A percentile compares a stretch with the other conserved stretches of the same genome.
These are phyloP conservation scores for Leptinotarsa juncta DNA, from an alignment of 2,888 invertebrate genomes.

Conservation along the genomic window DNA sequence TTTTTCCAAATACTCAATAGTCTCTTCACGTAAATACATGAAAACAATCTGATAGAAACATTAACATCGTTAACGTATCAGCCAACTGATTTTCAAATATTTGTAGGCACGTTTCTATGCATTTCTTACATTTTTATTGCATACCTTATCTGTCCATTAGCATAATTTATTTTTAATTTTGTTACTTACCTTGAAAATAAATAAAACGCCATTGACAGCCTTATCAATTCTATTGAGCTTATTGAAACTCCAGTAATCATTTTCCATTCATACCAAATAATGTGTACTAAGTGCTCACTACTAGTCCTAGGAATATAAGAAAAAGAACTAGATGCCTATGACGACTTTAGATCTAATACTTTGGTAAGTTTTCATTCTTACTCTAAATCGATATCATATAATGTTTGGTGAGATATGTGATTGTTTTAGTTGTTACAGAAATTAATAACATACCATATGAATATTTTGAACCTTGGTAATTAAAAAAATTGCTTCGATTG, in stretches of 20 bases:
- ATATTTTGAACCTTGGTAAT: too few species aligned
- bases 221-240: neutral
- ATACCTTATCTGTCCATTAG: constrained; percentile 7
- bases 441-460: too few species aligned
- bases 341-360: neutral
- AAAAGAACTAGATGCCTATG: neutral
- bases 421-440: too few species aligned
- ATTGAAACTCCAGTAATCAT: neutral
- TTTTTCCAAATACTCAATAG: too few species aligned
- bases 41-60: neutral
- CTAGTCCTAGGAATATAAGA: neutral
- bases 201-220: neutral
- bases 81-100: neutral
- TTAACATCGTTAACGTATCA: neutral
- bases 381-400: neutral
- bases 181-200: constrained; percentile 11
- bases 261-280: constrained; percentile 8
- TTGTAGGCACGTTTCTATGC: neutral
- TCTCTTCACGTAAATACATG: too few species aligned
- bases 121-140: neutral
- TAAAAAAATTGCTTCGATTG: too few species aligned
- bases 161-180: constrained; percentile 16
- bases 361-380: constrained; percentile 6
- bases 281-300: neutral
- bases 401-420: neutral